A percentile compares a stretch with the other conserved stretches of the same genome.
Evolutionary conservation across 2,888 invertebrate genomes (phyloP).

Genomic region (Amphimallon solstitiale): DNA sequence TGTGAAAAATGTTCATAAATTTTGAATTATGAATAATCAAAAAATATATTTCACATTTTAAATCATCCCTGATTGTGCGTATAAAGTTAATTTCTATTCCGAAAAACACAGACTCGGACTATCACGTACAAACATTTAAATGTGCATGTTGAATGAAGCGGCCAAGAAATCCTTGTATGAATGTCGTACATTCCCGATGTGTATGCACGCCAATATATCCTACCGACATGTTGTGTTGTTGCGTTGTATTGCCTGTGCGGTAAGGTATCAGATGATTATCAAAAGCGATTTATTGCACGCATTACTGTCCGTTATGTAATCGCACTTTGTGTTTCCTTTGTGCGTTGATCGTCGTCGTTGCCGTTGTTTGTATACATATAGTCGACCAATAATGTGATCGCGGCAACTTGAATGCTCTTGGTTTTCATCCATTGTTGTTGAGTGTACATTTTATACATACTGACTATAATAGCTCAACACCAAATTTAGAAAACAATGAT

Average conservation of each 20-base stretch:
- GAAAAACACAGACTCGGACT: not conserved
- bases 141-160: not conserved
- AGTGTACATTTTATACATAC: not conserved
- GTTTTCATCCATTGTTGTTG: constrained; percentile 18
- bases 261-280: constrained; percentile 22
- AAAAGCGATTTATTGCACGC: constrained; percentile 31
- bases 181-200: not conserved
- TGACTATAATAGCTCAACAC: not conserved
- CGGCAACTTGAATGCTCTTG: constrained; percentile 8
- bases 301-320: constrained; percentile 28
- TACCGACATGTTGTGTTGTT: not conserved
- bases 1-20: no score
- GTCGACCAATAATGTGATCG: constrained; percentile 8
- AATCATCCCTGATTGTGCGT: no score
- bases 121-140: not conserved
- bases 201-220: not conserved
- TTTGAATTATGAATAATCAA: no score
- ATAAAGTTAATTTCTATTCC: no score
- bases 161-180: not conserved
- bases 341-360: not conserved
- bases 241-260: constrained; percentile 8
- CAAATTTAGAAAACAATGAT: constrained; percentile 23
- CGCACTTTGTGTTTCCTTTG: constrained; percentile 27
- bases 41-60: no score
- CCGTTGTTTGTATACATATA: no score